Percentiles rank a stretch among this genome's conserved stretches.
Conservation (phyloP, 2,797 vertebrate genomes). For the Tadarida brasiliensis region DNA sequence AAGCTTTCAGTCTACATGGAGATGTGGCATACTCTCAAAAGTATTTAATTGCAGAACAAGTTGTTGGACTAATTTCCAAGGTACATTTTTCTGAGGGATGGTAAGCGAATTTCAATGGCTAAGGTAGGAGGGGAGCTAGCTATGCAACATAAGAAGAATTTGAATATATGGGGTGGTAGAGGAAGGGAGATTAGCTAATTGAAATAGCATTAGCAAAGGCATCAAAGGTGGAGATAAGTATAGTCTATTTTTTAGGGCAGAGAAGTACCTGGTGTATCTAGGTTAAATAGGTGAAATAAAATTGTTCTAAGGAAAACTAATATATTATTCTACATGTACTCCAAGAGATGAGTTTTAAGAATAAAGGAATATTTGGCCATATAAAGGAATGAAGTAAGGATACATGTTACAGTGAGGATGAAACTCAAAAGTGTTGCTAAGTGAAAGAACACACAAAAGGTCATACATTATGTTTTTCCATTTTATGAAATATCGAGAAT, state of each 20-base stretch:
- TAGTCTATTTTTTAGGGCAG: background rate
- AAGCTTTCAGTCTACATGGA: background rate
- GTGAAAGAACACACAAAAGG: background rate
- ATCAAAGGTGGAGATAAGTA: background rate
- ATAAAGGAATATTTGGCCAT: background rate
- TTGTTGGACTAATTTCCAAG: slow-evolving; percentile 3
- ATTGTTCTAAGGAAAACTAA: background rate
- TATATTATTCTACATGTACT: background rate
- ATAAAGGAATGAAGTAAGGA: background rate
- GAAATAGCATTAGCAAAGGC: background rate
- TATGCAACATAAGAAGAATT: background rate
- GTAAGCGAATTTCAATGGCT: background rate
- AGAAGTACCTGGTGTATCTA: background rate
- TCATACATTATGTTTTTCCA: background rate
- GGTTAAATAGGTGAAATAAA: background rate
- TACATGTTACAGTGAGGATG: background rate
- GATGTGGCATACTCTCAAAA: background rate
- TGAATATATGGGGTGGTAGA: background rate
- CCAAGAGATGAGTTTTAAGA: background rate
- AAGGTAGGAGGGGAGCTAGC: background rate
- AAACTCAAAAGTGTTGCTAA: background rate
- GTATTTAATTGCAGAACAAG: background rate
- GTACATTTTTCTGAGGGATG: background rate
- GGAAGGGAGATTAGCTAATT: background rate
- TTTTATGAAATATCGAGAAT: background rate